Evolutionary conservation across 2,113 vertebrate species (phyloP), one percentile per base, ranked within the genome.

Genomic region (Rhynchomys soricoides): DNA sequence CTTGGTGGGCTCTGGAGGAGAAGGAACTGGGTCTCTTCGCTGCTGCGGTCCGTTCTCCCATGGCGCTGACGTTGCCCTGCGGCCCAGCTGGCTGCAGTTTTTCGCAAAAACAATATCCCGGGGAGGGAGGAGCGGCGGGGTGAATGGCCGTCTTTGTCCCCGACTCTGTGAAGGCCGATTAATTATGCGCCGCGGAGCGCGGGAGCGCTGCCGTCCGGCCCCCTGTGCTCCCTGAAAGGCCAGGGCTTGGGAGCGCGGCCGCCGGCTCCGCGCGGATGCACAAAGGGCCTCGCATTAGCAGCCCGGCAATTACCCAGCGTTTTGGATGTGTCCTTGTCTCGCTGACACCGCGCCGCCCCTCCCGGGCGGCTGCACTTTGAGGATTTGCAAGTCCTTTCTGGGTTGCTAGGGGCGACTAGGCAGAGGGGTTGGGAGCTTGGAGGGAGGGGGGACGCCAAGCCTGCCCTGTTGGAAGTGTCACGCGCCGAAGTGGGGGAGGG

Each of bases 91-190:
- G 99, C 99, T 99, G 99, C 98, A 99, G 99, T 99, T 99, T 99
- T 98, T 98, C 98, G 98, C 97, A 98, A 98, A 98, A 99, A 99
- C 99, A 99, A 99, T 99, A 99, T 99, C 99, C 98, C 98, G 98
- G 99, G 99, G 98, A 98, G 99, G 98, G 98, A 98, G 98, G 99
- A 98, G 98, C 98, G 98, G 97, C 96, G 98, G 98, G 93, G 98
- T 99, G 99, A 99, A 99, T 99, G 98, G 98, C 98, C 98, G 98
- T 99, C 99, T 99, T 99, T 99, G 99, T 99, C 99, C 98, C 59
- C 92, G 98, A 98, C 98, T 99, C 98, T 98, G 99, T 99, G 99
- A 99, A 99, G 98, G 99, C 99, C 98, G 98, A 99, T 99, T 99
- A 99, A 99, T 99, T 99, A 99, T 99, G 99, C 99, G 99, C 99